Base-by-base conservation (phyloP, 2,888 invertebrate species). In the Zhengitettix transpicula region DNA sequence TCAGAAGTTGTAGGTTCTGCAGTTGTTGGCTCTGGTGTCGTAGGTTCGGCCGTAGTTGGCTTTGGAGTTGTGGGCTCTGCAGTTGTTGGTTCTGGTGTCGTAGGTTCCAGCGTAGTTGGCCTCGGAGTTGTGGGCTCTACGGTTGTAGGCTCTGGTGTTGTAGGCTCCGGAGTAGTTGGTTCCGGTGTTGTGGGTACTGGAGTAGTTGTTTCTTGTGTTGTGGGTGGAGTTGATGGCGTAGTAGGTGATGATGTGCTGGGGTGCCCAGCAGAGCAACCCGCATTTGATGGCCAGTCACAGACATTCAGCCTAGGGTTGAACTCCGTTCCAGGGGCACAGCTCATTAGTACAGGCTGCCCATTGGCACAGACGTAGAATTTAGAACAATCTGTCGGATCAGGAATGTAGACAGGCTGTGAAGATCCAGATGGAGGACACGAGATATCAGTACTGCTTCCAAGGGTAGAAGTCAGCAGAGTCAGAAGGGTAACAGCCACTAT, bases 231-330 rank as follows among this genome's bases (percentile, higher is more conserved):
- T n/a, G n/a, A n/a, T n/a, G n/a, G n/a, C n/a, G n/a, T 28, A 28
- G 28, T 5, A 28, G 28, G 2, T 28, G 28, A 28, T 2, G 28
- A 7, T 28, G 28, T 28, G 28, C 28, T 28, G 2, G 28, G 2
- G 28, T 28, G 28, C 3, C 28, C 28, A 28, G 28, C 2, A 7
- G 28, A 28, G 28, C 60, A 60, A 42, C 42, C 53, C 16, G 56
- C 60, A 40, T 56, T 60, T 41, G 40, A 15, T 8, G 60, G 60
- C 60, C 60, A 60, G 56, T 60, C 60, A 52, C 60, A 60, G 17
- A 60, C 60, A 42, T 60, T 28, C n/a, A 60, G 52, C 15, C n/a
- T 51, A 15, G 52, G 56, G 51, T 60, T 60, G 42, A 60, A 60
- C 12, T 52, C 17, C 16, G 55, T 53, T 40, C 57, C 57, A 1